These are phyloP conservation scores for Noctua pronuba DNA, from an alignment of 2,888 invertebrate species.

Conservation along the genomic window DNA sequence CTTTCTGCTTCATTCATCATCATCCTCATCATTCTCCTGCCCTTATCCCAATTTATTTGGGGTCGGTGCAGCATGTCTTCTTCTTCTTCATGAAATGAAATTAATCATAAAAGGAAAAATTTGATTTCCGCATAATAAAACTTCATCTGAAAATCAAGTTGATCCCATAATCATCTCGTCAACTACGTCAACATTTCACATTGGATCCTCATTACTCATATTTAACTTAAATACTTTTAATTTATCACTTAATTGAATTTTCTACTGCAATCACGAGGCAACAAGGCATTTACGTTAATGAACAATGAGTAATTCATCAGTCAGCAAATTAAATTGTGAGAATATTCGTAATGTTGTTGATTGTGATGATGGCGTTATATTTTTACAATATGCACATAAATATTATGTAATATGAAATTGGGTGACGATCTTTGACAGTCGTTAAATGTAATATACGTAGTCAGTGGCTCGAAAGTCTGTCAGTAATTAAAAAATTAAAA, in stretches of 20 bases:
- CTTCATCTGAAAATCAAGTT: background rate
- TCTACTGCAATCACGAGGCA: constrained; percentile 20
- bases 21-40: background rate
- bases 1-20: background rate
- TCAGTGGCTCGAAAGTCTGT: too few species aligned
- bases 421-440: too few species aligned
- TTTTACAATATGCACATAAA: background rate
- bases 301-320: constrained; percentile 29
- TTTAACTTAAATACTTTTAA: constrained; percentile 28
- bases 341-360: background rate
- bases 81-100: background rate
- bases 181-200: constrained; percentile 18
- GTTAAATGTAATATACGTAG: too few species aligned
- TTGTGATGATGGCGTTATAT: background rate
- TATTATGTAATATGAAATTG: background rate
- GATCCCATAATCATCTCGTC: background rate
- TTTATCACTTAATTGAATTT: constrained; percentile 30
- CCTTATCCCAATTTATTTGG: background rate
- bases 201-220: constrained; percentile 24
- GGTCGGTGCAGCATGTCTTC: background rate
- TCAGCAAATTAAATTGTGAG: constrained; percentile 1
- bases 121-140: background rate
- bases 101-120: background rate
- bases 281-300: constrained; percentile 24
- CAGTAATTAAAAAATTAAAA: too few species aligned